phyloP scores from a whole-genome alignment of 2,797 vertebrate genomes.

The Smutsia temminckii region DNA sequence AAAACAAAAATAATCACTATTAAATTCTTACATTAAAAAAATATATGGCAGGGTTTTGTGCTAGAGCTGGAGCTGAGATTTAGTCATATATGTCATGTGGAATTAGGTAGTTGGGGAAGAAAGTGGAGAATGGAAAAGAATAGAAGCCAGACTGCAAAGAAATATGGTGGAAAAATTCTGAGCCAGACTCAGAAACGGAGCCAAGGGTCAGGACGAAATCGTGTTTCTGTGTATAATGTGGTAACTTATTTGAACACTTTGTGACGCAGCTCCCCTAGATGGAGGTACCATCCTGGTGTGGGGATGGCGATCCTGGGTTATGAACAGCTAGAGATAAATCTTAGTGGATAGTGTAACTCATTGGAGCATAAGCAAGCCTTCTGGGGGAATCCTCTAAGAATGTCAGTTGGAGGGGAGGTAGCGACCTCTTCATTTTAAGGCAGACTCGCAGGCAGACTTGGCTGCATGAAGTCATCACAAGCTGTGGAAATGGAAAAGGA shows the following conservation, averaged over 20 bases:
- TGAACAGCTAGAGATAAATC: neutral
- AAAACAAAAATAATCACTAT: neutral
- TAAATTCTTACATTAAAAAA: neutral
- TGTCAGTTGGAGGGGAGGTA: neutral
- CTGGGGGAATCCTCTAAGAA: neutral
- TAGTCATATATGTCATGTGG: neutral
- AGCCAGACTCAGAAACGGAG: neutral
- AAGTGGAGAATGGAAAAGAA: slow-evolving; percentile 31
- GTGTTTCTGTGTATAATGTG: neutral
- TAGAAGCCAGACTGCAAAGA: neutral
- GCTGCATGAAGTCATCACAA: neutral
- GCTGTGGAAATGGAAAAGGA: neutral
- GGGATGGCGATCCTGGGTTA: rapidly evolving
- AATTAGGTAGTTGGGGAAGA: neutral
- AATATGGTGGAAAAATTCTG: neutral
- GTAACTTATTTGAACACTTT: neutral
- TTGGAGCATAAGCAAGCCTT: neutral
- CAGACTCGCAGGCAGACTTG: neutral
- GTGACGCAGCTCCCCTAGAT: neutral
- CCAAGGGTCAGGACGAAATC: neutral
- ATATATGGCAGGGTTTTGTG: neutral
- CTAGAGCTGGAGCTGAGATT: neutral
- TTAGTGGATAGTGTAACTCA: neutral
- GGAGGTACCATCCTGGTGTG: too few species aligned
- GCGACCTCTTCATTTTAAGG: neutral